Conservation (phyloP, 2,113 vertebrate species). For the Megaceryle maxima region DNA sequence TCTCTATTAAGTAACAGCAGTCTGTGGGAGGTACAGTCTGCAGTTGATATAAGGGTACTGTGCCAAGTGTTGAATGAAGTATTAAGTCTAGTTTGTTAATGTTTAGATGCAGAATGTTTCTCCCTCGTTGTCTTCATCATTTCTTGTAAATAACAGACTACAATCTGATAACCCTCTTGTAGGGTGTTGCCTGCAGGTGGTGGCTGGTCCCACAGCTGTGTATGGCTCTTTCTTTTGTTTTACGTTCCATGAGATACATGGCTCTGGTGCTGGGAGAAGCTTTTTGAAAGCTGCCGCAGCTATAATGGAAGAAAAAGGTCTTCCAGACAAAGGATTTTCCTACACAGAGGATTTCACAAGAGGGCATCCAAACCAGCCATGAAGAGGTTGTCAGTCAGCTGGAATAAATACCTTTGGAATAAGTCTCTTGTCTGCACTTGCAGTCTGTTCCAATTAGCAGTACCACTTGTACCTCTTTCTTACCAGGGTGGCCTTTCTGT, state of each 20-base stretch:
- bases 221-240: not conserved
- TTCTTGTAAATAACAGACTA: not conserved
- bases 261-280: not conserved
- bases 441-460: accelerated
- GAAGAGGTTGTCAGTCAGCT: not conserved
- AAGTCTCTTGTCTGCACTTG: not conserved
- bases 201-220: not conserved
- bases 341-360: not conserved
- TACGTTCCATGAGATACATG: accelerated
- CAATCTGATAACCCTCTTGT: accelerated
- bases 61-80: not conserved
- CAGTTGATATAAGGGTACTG: not conserved
- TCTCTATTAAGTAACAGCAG: not conserved
- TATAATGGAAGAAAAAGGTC: not conserved
- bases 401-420: not conserved
- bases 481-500: accelerated
- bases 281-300: not conserved
- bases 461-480: accelerated
- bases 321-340: not conserved
- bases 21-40: not conserved
- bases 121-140: not conserved
- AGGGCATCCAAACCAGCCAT: accelerated
- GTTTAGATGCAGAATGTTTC: not conserved
- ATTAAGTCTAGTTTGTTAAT: not conserved
- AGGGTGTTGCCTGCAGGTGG: not conserved